Evolutionary conservation across 2,888 invertebrate species (phyloP).

Genomic region (Macrophya annulata): DNA sequence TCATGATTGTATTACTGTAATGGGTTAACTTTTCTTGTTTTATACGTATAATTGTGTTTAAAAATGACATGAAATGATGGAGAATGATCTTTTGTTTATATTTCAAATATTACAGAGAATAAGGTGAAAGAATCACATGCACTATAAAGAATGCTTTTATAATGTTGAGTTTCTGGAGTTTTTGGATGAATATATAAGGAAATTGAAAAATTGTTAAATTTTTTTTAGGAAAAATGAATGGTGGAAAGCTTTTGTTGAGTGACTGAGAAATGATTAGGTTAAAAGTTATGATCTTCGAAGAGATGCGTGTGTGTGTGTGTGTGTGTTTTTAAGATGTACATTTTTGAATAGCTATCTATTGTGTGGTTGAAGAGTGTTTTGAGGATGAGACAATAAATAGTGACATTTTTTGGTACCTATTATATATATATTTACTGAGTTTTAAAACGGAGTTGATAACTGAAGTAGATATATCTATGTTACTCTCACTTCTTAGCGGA

Average conservation of each 20-base stretch:
- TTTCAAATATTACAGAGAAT: neutral
- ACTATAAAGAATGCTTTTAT: neutral
- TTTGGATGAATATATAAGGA: neutral
- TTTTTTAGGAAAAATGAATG: neutral
- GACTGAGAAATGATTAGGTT: neutral
- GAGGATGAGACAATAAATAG: constrained; percentile 4
- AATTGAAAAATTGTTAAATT: neutral
- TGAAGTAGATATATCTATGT: constrained; percentile 4
- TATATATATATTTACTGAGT: neutral
- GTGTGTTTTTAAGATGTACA: neutral
- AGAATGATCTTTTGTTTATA: neutral
- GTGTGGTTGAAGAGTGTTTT: neutral
- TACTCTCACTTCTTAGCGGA: constrained; percentile 18
- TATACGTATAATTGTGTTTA: neutral
- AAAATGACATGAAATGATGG: constrained; percentile 20
- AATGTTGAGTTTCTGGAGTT: no score
- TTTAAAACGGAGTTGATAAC: constrained; percentile 20
- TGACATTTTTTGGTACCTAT: constrained; percentile 12
- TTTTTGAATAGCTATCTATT: neutral
- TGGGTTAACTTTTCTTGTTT: neutral
- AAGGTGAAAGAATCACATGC: neutral
- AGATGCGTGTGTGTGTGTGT: neutral
- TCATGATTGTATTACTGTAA: neutral
- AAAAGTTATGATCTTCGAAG: neutral
- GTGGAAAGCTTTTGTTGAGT: neutral